These are phyloP conservation scores for Phallusia fumigata DNA, from an alignment of 23 tunicate genomes.

Conservation along the genomic window DNA sequence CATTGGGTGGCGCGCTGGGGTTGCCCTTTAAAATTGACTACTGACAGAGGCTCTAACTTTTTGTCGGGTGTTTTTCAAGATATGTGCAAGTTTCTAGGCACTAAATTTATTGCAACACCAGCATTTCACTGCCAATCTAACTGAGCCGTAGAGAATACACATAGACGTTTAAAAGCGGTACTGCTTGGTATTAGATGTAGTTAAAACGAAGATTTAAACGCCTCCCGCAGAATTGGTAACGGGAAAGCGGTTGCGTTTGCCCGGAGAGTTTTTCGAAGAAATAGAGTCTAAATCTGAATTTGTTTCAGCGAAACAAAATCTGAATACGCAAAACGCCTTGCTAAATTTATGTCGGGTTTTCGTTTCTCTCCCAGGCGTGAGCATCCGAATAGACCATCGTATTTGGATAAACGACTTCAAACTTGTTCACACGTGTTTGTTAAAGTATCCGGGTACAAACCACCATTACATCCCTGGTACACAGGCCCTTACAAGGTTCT, in stretches of 20 bases:
- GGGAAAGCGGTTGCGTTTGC: conserved; percentile 25
- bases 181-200: conserved; percentile 19
- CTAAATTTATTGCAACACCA: not conserved
- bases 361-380: conserved; percentile 5
- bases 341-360: not conserved
- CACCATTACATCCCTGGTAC: conserved; percentile 5
- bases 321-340: not conserved
- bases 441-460: not conserved
- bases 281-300: too few relatives aligned
- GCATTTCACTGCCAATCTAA: conserved; percentile 17
- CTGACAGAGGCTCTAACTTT: conserved; percentile 5
- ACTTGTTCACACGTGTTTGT: conserved; percentile 18
- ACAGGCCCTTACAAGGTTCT: conserved; percentile 1
- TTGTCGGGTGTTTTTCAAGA: not conserved
- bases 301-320: not conserved
- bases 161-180: conserved; percentile 21
- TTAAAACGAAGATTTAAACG: conserved; percentile 1
- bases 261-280: conserved; percentile 24
- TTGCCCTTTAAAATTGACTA: not conserved
- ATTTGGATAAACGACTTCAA: not conserved
- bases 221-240: not conserved
- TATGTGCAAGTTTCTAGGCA: not conserved
- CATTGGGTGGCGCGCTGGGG: conserved; percentile 25
- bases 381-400: not conserved
- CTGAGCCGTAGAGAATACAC: not conserved